A percentile compares a stretch with the other conserved stretches of the same genome.
These are phyloP conservation scores for Neosilurus mollespiculum DNA, from an alignment of 2,797 vertebrate species.

Conservation along the genomic window DNA sequence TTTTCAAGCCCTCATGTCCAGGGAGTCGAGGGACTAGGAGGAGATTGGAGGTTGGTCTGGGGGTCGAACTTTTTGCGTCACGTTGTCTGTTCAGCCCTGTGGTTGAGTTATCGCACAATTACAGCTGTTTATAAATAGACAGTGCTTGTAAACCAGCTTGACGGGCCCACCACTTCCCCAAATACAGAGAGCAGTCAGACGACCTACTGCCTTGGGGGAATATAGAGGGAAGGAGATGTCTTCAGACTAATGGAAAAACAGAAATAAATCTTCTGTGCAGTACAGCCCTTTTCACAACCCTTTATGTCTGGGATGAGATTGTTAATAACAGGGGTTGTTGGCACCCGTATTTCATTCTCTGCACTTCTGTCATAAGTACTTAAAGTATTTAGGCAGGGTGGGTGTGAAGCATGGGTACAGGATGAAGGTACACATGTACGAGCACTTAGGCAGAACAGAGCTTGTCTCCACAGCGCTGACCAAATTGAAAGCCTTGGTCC, in stretches of 20 bases:
- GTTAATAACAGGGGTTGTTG: conserved; percentile 33
- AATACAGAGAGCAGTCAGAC: conserved; percentile 20
- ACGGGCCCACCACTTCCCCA: conserved; percentile 5
- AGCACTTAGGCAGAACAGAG: conserved; percentile 43
- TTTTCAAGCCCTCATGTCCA: conserved; percentile 24
- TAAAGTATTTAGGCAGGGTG: not conserved
- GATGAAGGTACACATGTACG: conserved; percentile 9
- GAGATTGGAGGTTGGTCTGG: not conserved
- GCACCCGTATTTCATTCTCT: conserved; percentile 17
- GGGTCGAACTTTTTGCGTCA: conserved; percentile 41
- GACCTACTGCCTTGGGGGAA: not conserved
- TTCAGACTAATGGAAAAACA: conserved; percentile 22
- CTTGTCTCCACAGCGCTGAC: conserved; percentile 61
- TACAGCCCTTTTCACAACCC: conserved; percentile 9
- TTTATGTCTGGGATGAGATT: conserved; percentile 14
- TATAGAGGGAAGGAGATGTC: not conserved
- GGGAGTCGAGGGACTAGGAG: not conserved
- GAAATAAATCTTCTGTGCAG: conserved; percentile 17
- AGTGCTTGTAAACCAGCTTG: conserved; percentile 42
- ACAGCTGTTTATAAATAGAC: conserved; percentile 63
- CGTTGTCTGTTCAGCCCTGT: conserved; percentile 46
- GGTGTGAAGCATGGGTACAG: not conserved
- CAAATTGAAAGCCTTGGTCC: conserved; percentile 77
- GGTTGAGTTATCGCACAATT: conserved; percentile 60
- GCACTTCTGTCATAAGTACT: conserved; percentile 15